A percentile compares a stretch with the other conserved stretches of the same genome.
Conservation (phyloP, 2,888 invertebrate genomes). For the Microctonus aethiopoides region DNA sequence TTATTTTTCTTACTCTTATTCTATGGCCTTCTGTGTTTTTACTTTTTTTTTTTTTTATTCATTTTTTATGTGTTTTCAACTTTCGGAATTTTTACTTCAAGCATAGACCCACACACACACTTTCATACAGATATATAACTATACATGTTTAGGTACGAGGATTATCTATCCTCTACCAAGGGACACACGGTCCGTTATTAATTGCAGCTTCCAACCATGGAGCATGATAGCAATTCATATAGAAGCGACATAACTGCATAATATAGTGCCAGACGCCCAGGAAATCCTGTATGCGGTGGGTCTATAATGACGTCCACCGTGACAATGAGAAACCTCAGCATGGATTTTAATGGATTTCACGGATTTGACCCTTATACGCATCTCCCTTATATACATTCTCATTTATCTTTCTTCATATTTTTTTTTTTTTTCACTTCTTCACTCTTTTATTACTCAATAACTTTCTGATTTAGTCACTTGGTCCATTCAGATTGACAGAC, state of each 20-base stretch:
- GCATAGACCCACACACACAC: too few species aligned
- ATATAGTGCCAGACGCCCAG: conserved; percentile 5
- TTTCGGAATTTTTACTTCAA: neutral
- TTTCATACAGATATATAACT: neutral
- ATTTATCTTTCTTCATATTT: neutral
- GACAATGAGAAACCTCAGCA: conserved; percentile 32
- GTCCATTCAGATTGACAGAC: neutral
- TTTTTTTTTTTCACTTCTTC: too few species aligned
- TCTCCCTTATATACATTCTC: conserved; percentile 12
- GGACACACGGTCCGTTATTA: conserved; percentile 9
- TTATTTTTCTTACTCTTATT: conserved; percentile 9
- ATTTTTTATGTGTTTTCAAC: neutral
- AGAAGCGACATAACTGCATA: conserved; percentile 15
- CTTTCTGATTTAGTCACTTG: neutral
- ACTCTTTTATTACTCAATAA: neutral
- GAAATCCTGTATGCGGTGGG: conserved; percentile 22
- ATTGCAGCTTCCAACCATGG: conserved; percentile 11
- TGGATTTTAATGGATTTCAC: conserved; percentile 30
- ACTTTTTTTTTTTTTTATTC: neutral
- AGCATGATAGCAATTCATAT: conserved; percentile 31
- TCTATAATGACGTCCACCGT: conserved; percentile 30
- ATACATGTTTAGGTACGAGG: neutral
- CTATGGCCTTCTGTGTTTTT: neutral
- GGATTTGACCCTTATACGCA: conserved; percentile 19
- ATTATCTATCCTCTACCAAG: neutral